phyloP scores from a whole-genome alignment of 2,113 vertebrate species.

The Cacatua alba region DNA sequence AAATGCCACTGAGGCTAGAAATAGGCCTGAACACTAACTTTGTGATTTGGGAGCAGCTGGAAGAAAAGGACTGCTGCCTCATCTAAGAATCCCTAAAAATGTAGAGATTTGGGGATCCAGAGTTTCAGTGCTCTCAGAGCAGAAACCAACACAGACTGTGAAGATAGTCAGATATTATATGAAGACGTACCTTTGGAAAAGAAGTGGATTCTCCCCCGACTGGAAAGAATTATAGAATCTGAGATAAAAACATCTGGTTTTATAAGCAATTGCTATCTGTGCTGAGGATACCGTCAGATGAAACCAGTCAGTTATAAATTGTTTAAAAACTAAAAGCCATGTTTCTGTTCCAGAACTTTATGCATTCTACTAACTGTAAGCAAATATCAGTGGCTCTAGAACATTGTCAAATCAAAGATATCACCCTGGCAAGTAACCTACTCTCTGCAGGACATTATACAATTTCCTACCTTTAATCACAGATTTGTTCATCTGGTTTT shows the following conservation, averaged over 20 bases:
- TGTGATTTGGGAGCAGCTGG: background rate
- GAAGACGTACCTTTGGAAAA: background rate
- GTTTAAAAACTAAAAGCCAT: background rate
- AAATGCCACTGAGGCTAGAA: background rate
- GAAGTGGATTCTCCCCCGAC: background rate
- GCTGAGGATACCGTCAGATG: background rate
- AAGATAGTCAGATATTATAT: background rate
- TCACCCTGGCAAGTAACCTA: background rate
- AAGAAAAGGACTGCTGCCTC: background rate
- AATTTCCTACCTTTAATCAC: background rate
- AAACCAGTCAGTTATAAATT: background rate
- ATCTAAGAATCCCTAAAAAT: background rate
- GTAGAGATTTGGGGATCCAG: background rate
- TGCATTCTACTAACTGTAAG: background rate
- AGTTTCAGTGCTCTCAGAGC: background rate
- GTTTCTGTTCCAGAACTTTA: background rate
- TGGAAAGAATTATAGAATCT: background rate
- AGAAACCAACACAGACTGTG: background rate
- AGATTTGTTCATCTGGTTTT: background rate
- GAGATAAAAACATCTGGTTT: slow-evolving; percentile 8
- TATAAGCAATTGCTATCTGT: background rate
- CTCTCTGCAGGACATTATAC: background rate
- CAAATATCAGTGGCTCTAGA: background rate
- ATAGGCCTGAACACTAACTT: background rate
- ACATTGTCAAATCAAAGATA: background rate